Conservation (phyloP, 2,888 invertebrate species). For the Dorcus hopei region DNA sequence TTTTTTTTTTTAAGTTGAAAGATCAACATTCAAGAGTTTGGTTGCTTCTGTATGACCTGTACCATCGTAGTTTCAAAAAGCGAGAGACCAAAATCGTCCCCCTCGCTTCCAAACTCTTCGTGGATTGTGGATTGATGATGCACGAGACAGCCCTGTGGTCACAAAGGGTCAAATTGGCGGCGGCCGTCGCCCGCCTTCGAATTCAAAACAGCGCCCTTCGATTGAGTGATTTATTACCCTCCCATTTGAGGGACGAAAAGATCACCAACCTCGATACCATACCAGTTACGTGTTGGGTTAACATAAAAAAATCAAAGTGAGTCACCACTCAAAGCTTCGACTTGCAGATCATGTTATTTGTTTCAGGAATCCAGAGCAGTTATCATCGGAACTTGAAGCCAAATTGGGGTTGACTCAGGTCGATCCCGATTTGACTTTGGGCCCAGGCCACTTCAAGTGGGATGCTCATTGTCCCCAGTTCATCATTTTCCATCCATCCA, state of each 20-base stretch:
- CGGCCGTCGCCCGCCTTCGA: slow-evolving; percentile 71
- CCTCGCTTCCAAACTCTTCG: slow-evolving; percentile 36
- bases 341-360: not conserved
- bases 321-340: slow-evolving; percentile 16
- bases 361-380: slow-evolving; percentile 8
- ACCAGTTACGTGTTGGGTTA: slow-evolving; percentile 76
- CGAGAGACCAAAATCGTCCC: slow-evolving; percentile 35
- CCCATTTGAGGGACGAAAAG: slow-evolving; percentile 68
- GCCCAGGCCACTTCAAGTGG: slow-evolving; percentile 40
- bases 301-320: slow-evolving; percentile 68
- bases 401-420: slow-evolving; percentile 33
- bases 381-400: slow-evolving; percentile 7
- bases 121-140: slow-evolving; percentile 43
- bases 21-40: slow-evolving; percentile 50
- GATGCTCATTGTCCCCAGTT: slow-evolving; percentile 54
- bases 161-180: slow-evolving; percentile 67
- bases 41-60: slow-evolving; percentile 68
- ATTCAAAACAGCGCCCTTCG: slow-evolving; percentile 71
- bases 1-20: slow-evolving; percentile 28
- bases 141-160: slow-evolving; percentile 64
- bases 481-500: slow-evolving; percentile 54
- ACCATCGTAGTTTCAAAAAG: slow-evolving; percentile 58
- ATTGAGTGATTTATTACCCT: slow-evolving; percentile 66
- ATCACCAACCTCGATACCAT: slow-evolving; percentile 54
- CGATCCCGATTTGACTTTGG: slow-evolving; percentile 28